phyloP scores from a whole-genome alignment of 2,888 invertebrate genomes.

The Trichopria drosophilae region DNA sequence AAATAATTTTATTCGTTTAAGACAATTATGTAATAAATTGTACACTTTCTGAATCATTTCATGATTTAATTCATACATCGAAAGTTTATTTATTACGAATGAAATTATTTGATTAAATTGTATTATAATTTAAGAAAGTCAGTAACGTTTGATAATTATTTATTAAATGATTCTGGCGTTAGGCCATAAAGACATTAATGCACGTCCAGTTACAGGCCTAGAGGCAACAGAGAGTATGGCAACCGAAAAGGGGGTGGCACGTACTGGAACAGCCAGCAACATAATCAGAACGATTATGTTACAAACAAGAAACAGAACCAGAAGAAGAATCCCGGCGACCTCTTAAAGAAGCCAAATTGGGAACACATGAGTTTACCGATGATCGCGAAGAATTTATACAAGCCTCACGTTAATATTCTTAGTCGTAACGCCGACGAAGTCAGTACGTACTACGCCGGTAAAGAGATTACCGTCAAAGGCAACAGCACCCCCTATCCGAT shows the following conservation, averaged over 20 bases:
- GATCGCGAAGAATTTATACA: slow-evolving; percentile 91
- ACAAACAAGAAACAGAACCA: slow-evolving; percentile 48
- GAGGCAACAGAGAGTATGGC: slow-evolving; percentile 53
- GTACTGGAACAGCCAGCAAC: slow-evolving; percentile 54
- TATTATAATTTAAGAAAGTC: too few relatives aligned
- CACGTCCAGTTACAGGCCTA: slow-evolving; percentile 54
- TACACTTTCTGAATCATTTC: too few relatives aligned
- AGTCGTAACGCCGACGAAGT: slow-evolving; percentile 74
- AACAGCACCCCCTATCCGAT: slow-evolving; percentile 85
- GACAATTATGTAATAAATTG: too few relatives aligned
- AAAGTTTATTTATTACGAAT: too few relatives aligned
- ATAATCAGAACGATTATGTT: slow-evolving; percentile 40
- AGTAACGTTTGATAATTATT: too few relatives aligned
- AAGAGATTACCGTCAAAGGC: slow-evolving; percentile 90
- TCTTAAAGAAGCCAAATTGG: slow-evolving; percentile 82
- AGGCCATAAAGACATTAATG: too few relatives aligned
- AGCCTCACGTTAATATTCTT: slow-evolving; percentile 75
- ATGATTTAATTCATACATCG: too few relatives aligned
- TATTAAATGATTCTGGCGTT: too few relatives aligned
- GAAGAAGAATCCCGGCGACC: slow-evolving; percentile 71
- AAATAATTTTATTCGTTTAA: too few relatives aligned
- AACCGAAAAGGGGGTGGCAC: slow-evolving; percentile 52
- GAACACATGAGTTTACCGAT: slow-evolving; percentile 74
- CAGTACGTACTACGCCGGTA: slow-evolving; percentile 71
- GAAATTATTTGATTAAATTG: too few relatives aligned